These are phyloP conservation scores for Rafetus swinhoei DNA, from an alignment of 2,113 vertebrate species.

Conservation along the genomic window DNA sequence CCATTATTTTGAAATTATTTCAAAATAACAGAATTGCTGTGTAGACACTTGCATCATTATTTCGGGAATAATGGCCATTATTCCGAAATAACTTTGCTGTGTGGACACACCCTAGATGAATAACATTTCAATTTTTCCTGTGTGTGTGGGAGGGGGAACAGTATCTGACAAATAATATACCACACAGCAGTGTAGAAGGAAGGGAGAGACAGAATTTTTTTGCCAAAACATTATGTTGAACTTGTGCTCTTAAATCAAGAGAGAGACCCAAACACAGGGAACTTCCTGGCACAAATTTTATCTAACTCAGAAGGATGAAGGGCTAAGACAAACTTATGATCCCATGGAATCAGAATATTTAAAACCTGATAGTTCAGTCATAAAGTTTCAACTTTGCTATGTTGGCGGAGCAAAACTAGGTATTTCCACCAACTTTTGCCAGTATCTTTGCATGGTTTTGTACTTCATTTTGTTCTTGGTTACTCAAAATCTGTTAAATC, in stretches of 20 bases:
- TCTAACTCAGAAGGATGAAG: neutral
- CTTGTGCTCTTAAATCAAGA: neutral
- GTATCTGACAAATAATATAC: neutral
- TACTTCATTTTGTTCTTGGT: neutral
- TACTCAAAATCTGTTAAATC: neutral
- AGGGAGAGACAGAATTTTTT: neutral
- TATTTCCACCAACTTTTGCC: fast-evolving
- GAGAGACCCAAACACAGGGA: neutral
- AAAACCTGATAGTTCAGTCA: neutral
- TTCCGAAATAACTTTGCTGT: no score
- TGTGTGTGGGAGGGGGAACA: no score
- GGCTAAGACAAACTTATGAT: neutral
- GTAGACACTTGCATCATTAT: no score
- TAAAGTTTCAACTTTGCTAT: neutral
- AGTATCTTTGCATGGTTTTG: neutral
- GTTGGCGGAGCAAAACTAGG: neutral
- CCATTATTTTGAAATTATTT: no score
- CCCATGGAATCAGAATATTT: neutral
- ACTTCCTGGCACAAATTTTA: neutral
- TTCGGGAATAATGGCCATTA: no score
- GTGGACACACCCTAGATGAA: no score
- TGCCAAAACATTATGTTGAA: neutral
- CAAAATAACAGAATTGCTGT: no score
- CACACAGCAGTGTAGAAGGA: neutral
- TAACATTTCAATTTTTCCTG: neutral